These are phyloP conservation scores for Suillia variegata DNA, from an alignment of 2,888 invertebrate species.

Conservation along the genomic window DNA sequence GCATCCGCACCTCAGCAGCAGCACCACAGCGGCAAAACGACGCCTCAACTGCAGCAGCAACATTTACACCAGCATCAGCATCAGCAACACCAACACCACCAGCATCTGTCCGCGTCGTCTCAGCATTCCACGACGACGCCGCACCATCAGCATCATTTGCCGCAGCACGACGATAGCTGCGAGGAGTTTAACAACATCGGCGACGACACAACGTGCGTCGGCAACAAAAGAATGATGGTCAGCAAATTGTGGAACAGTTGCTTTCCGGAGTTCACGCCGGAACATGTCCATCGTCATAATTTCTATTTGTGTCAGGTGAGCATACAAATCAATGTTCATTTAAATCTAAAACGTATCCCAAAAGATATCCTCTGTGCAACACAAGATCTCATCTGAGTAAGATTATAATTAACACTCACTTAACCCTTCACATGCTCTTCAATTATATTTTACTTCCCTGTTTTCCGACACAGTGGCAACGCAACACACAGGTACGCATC, in stretches of 20 bases:
- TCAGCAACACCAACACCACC: slow-evolving; percentile 37
- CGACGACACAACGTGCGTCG: slow-evolving; percentile 52
- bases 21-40: slow-evolving; percentile 48
- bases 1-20: slow-evolving; percentile 34
- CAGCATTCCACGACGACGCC: slow-evolving; percentile 33
- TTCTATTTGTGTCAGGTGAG: slow-evolving; percentile 61
- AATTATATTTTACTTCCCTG: slow-evolving; percentile 7
- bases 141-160: slow-evolving; percentile 41
- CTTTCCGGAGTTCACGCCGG: slow-evolving; percentile 59
- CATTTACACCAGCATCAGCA: slow-evolving; percentile 25
- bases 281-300: slow-evolving; percentile 61
- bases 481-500: slow-evolving; percentile 61
- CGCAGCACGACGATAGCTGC: slow-evolving; percentile 49
- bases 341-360: too few relatives aligned
- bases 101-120: slow-evolving; percentile 30
- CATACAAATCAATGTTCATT: slow-evolving; percentile 5
- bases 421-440: not conserved
- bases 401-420: too few relatives aligned
- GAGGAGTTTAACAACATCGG: slow-evolving; percentile 53
- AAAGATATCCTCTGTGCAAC: too few relatives aligned
- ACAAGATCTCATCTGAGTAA: too few relatives aligned
- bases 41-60: slow-evolving; percentile 44
- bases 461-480: slow-evolving; percentile 54
- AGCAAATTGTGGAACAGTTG: slow-evolving; percentile 62
- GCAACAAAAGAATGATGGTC: slow-evolving; percentile 61